A percentile compares a stretch with the other conserved stretches of the same genome.
Conservation (phyloP, 2,888 invertebrate species). For the Heliconius hortense region DNA sequence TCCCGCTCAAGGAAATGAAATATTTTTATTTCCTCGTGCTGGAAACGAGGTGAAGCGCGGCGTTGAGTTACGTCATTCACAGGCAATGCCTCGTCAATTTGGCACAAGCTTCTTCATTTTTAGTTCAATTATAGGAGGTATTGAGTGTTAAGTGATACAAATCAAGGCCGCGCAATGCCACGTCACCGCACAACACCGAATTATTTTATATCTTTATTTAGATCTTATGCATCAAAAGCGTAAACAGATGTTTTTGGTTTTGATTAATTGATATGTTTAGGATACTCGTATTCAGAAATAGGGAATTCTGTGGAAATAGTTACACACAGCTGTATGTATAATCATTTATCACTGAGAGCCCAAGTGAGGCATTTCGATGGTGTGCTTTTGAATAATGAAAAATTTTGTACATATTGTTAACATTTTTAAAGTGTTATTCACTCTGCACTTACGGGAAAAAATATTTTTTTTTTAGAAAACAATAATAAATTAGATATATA, state of each 20-base stretch:
- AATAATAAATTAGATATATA: not conserved
- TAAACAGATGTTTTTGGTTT: not conserved
- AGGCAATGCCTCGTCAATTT: too few species aligned
- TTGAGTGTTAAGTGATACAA: too few species aligned
- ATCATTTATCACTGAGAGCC: not conserved
- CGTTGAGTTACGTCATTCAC: not conserved
- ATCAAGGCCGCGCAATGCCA: too few species aligned
- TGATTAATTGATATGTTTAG: slow-evolving; percentile 7
- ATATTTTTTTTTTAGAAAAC: not conserved
- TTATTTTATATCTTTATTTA: not conserved
- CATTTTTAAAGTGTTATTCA: not conserved
- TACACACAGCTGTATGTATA: not conserved
- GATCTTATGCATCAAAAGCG: not conserved
- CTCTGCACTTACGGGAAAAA: not conserved
- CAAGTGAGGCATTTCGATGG: not conserved
- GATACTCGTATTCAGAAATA: slow-evolving; percentile 1
- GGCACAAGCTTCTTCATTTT: too few species aligned
- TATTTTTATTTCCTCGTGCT: not conserved
- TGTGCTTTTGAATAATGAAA: not conserved
- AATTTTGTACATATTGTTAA: not conserved
- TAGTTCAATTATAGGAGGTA: too few species aligned
- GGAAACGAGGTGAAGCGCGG: not conserved
- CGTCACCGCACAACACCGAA: too few species aligned
- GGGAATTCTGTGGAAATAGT: not conserved
- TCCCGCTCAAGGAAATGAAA: too few species aligned